phyloP scores from a whole-genome alignment of 2,888 invertebrate species.

The Sinohyriopsis cumingii region DNA sequence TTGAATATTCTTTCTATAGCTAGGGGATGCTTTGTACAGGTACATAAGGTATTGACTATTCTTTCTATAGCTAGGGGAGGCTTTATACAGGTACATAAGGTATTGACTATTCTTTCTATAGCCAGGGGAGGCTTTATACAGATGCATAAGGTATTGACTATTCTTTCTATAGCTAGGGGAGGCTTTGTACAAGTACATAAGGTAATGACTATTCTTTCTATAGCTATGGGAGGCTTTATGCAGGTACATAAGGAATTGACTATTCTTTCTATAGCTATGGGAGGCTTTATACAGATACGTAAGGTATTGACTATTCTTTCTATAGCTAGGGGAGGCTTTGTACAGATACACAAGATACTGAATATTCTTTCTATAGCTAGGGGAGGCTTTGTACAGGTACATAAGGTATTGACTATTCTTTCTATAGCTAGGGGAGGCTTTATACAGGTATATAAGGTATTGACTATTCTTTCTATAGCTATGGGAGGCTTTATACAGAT shows the following conservation, averaged over 20 bases:
- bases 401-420: slow-evolving; percentile 88
- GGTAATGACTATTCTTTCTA: neutral
- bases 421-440: slow-evolving; percentile 73
- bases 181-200: neutral
- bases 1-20: slow-evolving; percentile 1
- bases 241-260: neutral
- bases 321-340: too few species aligned
- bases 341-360: too few species aligned
- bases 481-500: slow-evolving; percentile 22
- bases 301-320: too few species aligned
- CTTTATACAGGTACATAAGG: slow-evolving; percentile 89
- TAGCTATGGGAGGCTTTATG: neutral
- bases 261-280: neutral
- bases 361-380: slow-evolving; percentile 16
- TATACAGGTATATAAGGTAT: slow-evolving; percentile 88
- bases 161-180: neutral
- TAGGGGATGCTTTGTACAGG: slow-evolving; percentile 81
- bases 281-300: slow-evolving; percentile 81
- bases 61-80: slow-evolving; percentile 56
- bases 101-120: slow-evolving; percentile 82
- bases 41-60: slow-evolving; percentile 91
- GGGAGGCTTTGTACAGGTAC: slow-evolving; percentile 83
- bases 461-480: slow-evolving; percentile 80
- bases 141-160: neutral
- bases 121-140: slow-evolving; percentile 21